Base-by-base conservation (phyloP, 2,888 invertebrate genomes). In the Ptychoptera albimana region DNA sequence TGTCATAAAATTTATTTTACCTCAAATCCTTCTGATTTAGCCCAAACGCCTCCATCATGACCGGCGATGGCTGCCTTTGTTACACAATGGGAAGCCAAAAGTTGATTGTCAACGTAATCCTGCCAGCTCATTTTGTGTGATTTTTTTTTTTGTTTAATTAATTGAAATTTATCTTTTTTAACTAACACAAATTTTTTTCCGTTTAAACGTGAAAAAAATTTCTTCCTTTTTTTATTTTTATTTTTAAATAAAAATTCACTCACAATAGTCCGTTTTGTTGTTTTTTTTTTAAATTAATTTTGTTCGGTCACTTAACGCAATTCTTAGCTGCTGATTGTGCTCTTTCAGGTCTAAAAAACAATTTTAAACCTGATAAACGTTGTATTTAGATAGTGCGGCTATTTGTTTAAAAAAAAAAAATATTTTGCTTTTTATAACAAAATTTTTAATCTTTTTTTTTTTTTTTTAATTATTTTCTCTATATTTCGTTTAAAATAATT, bases 51-150 rank as follows among this genome's bases (percentile, higher is more conserved):
- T 67, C 91, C 91, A 70, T 91, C 89, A 74, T 86, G 88, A 70
- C 91, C 91, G 66, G 86, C 87, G 70, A 91, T 91, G 66, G 87
- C 88, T 61, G 89, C 91, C 77, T 86, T 87, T 71, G 83, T 82
- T 63, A 91, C 88, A 81, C 88, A 89, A 71, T 82, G 82, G 69
- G 89, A 88, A 67, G 88, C 88, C 74, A 91, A 77, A 74, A 91
- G 82, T 76, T 91, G 91, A 78, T 88, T 89, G 76, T 89, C 89
- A 72, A 91, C 86, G 77, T 91, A 91, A 82, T 89, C 89, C 83
- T 91, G 89, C 91, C 91, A 91, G 83, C 88, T 89, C 89, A 89
- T 89, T 71, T 71, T 79, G 72, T 53, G 53, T 44, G 46, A 48
- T 46, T 52, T 48, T 48, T 46, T 46, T 46, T 50, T 46, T 49